These are phyloP conservation scores for Tinamus guttatus DNA, from an alignment of 2,113 vertebrate species.

Conservation along the genomic window DNA sequence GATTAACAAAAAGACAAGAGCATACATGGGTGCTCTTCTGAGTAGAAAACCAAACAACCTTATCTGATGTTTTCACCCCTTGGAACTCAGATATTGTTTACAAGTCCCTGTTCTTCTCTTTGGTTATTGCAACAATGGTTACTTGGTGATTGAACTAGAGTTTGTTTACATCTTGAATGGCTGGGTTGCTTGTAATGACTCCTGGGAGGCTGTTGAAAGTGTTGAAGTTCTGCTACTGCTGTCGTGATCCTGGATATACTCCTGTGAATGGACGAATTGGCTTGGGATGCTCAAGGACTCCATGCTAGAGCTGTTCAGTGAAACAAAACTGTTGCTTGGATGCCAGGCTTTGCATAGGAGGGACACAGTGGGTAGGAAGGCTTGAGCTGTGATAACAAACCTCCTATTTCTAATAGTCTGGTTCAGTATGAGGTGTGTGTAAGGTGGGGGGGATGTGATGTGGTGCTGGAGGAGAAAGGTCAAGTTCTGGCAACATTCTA, in stretches of 20 bases:
- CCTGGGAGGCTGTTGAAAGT: background rate
- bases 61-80: slow-evolving; percentile 1
- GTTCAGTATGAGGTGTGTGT: background rate
- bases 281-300: background rate
- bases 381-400: background rate
- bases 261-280: background rate
- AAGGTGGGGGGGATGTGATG: background rate
- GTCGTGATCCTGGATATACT: background rate
- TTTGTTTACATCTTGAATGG: background rate
- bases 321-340: background rate
- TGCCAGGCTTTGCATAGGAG: background rate
- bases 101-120: slow-evolving; percentile 1
- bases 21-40: background rate
- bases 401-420: background rate
- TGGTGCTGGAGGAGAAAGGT: background rate
- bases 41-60: background rate
- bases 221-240: background rate
- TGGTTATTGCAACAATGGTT: slow-evolving; percentile 19
- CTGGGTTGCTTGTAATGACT: background rate
- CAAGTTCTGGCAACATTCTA: background rate
- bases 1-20: background rate
- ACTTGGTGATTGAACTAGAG: slow-evolving; percentile 1
- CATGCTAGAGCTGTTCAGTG: background rate
- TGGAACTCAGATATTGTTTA: background rate
- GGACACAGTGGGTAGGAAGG: background rate